Evolutionary conservation across 92 coral and sea anemone genomes (phyloP), one percentile per base, ranked within the genome.

Genomic region (Hydrozoanthus gracilis): DNA sequence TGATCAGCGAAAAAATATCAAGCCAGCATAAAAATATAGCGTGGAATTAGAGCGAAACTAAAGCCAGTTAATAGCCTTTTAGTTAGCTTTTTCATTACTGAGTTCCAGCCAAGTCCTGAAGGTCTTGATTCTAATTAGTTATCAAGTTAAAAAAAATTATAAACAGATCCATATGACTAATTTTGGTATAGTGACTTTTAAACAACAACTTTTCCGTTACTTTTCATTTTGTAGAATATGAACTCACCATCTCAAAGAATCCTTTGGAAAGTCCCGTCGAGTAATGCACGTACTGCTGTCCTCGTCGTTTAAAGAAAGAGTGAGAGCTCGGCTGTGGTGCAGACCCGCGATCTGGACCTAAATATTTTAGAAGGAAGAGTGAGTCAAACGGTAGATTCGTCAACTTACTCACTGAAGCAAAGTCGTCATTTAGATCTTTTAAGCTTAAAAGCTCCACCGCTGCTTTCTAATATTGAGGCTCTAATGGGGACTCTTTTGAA

Each of bases 241-340:
- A 47, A 51, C 79, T 27, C 46, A 75, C 79, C 79, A 51, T 10
- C 79, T 48, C 64, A 51, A 16, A 2, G 79, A 20, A 50, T 15
- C 79, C 7, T 16, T 52, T 50, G 79, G 79, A 8, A 6, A 62
- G 17, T 50, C 60, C 51, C 79, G 50, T 2, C 79, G 79, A 14
- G 16, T 11, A 75, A 4, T 75, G 44, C 79, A 75, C 14, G 64
- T 15, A 27, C 79, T 51, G 47, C 79, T 75, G 62, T 75, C 79
- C 16, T 75, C 79, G 12, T 75, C 79, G 9, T 55, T 35, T 2
- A 2, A 75, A 3, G 79, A 50, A 50, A 75, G 62, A 51, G 60
- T 50, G 5, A 75, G 79, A 6, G 79, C 7, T 51, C 79, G 50
- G 79, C 62, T 48, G 79, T 75, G 48, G 7, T 75, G 79, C 4